Conservation (phyloP, 1,140 invertebrate species). For the Conus betulinus region DNA sequence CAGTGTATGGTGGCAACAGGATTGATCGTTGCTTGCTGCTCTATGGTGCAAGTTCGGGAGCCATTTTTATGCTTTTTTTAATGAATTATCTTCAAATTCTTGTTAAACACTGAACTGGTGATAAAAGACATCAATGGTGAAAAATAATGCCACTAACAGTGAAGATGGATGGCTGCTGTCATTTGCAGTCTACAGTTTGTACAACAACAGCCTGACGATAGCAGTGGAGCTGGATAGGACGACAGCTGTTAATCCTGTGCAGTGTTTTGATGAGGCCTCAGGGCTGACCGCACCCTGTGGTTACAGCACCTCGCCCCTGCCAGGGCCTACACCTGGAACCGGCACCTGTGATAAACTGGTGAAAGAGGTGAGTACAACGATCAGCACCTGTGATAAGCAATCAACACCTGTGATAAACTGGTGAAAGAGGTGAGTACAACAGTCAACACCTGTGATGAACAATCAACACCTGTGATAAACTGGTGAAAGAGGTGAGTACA, state of each 20-base stretch:
- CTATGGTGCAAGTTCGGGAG: too few species aligned
- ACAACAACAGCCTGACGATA: conserved; percentile 59
- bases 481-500: conserved; percentile 43
- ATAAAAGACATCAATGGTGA: too few species aligned
- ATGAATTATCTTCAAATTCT: too few species aligned
- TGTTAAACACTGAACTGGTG: too few species aligned
- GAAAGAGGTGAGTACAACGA: conserved; percentile 33
- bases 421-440: conserved; percentile 43
- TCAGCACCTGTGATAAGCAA: too few species aligned
- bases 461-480: conserved; percentile 45
- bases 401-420: conserved; percentile 46
- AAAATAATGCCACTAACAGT: too few species aligned
- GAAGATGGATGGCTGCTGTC: background rate
- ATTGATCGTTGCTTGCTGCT: too few species aligned
- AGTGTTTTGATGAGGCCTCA: conserved; percentile 32
- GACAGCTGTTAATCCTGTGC: conserved; percentile 29
- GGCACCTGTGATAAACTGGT: conserved; percentile 53
- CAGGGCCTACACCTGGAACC: conserved; percentile 24
- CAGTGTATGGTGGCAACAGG: too few species aligned
- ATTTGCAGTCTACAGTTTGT: conserved; percentile 41
- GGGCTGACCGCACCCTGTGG: conserved; percentile 40
- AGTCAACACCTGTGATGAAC: too few species aligned
- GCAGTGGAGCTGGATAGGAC: conserved; percentile 44
- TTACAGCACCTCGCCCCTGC: conserved; percentile 4
- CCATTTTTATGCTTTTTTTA: too few species aligned